phyloP scores from a whole-genome alignment of 2,797 vertebrate genomes.

The Alca torda region DNA sequence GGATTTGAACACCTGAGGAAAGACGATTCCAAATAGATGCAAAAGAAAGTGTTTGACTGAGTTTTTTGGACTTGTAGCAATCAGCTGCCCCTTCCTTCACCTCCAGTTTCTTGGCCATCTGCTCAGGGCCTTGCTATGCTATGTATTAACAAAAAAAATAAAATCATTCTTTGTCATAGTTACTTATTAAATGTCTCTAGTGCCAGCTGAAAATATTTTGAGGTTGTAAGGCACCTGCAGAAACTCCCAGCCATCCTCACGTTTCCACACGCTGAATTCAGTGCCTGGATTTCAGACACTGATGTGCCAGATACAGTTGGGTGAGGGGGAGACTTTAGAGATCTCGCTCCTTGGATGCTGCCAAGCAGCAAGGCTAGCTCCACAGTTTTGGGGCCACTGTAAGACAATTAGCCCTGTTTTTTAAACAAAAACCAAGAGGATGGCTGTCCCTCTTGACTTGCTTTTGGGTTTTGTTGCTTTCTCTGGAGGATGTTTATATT shows the following conservation, averaged over 20 bases:
- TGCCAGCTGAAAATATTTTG: not conserved
- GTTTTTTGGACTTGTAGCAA: not conserved
- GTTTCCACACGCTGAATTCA: not conserved
- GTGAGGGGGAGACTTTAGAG: not conserved
- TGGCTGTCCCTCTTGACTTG: not conserved
- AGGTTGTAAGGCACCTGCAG: not conserved
- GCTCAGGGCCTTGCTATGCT: not conserved
- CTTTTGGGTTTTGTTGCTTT: not conserved
- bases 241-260: not conserved
- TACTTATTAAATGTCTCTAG: not conserved
- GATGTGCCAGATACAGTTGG: not conserved
- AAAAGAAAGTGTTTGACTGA: not conserved
- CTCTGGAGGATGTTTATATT: not conserved
- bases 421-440: not conserved
- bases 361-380: not conserved
- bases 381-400: not conserved
- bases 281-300: not conserved
- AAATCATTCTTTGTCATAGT: not conserved
- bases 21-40: not conserved
- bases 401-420: not conserved
- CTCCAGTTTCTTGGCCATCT: not conserved
- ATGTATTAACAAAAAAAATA: not conserved
- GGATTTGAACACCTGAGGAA: not conserved
- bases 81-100: not conserved
- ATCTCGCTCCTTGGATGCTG: not conserved